Evolutionary conservation across 2,797 vertebrate genomes (phyloP).

Genomic region (Ptychobarbus kaznakovi): DNA sequence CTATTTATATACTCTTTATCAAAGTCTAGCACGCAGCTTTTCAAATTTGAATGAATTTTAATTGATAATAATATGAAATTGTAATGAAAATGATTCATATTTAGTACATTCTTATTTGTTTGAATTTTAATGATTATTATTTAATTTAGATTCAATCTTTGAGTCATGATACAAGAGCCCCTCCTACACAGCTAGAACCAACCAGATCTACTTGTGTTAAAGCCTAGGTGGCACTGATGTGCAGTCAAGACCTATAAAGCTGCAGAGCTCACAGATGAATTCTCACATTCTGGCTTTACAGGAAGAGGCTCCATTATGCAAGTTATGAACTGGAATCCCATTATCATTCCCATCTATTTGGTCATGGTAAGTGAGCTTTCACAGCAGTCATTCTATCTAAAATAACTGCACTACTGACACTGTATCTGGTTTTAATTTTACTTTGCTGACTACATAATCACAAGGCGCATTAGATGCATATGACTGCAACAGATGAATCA

Average conservation of each 20-base stretch:
- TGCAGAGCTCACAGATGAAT: conserved; percentile 49
- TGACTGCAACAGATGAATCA: background rate
- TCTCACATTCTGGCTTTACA: conserved; percentile 56
- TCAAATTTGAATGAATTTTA: background rate
- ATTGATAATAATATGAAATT: background rate
- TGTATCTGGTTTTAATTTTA: background rate
- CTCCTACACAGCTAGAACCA: conserved; percentile 52
- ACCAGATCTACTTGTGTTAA: conserved; percentile 52
- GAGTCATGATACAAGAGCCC: conserved; percentile 1
- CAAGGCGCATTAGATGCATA: background rate
- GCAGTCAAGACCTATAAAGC: conserved; percentile 58
- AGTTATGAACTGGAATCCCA: conserved; percentile 42
- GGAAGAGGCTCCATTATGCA: conserved; percentile 51
- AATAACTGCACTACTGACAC: background rate
- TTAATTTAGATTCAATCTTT: background rate
- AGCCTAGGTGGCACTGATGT: conserved; percentile 65
- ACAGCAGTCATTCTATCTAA: conserved; percentile 1
- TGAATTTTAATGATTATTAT: background rate
- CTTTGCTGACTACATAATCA: background rate
- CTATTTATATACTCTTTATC: background rate
- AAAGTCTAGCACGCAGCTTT: background rate
- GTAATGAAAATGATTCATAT: background rate
- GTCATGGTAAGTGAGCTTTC: conserved; percentile 49
- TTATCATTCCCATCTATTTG: conserved; percentile 15
- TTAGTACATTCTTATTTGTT: background rate